Evolutionary conservation across 2,888 invertebrate species (phyloP).

Genomic region (Trichacis sp.): DNA sequence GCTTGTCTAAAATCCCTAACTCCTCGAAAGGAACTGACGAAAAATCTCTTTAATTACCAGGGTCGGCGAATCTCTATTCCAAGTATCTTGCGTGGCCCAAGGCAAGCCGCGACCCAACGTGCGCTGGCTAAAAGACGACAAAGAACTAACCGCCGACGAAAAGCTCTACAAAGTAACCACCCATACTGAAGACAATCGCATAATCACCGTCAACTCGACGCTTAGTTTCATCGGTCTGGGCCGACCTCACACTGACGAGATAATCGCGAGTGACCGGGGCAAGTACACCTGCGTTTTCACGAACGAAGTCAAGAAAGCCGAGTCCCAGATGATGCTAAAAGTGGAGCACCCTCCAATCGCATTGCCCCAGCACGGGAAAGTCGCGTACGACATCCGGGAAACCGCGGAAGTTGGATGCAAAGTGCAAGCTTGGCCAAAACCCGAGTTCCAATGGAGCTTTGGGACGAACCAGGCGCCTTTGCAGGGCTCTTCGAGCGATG

Average conservation of each 20-base stretch:
- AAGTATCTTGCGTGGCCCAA: constrained; percentile 86
- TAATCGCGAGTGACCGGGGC: constrained; percentile 87
- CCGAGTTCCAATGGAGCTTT: constrained; percentile 93
- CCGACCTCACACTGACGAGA: constrained; percentile 80
- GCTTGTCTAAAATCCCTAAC: no score
- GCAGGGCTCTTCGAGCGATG: constrained; percentile 81
- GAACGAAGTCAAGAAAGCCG: constrained; percentile 89
- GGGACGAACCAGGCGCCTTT: constrained; percentile 81
- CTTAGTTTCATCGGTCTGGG: constrained; percentile 84
- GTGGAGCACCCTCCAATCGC: constrained; percentile 93
- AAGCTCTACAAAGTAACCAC: constrained; percentile 87
- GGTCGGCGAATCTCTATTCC: constrained; percentile 83
- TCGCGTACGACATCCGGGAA: constrained; percentile 87
- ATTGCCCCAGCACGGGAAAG: constrained; percentile 86
- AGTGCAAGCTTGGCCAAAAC: constrained; percentile 92
- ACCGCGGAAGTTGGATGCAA: constrained; percentile 88
- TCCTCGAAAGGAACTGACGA: no score
- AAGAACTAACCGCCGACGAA: constrained; percentile 81
- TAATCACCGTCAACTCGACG: constrained; percentile 85
- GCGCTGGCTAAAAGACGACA: constrained; percentile 88
- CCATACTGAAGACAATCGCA: constrained; percentile 82
- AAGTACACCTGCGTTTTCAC: constrained; percentile 89
- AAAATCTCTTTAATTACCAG: constrained; percentile 58
- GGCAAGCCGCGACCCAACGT: constrained; percentile 89
- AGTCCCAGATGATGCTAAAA: constrained; percentile 89